Conservation (phyloP, 2,797 vertebrate species). For the Myotis vivesi region DNA sequence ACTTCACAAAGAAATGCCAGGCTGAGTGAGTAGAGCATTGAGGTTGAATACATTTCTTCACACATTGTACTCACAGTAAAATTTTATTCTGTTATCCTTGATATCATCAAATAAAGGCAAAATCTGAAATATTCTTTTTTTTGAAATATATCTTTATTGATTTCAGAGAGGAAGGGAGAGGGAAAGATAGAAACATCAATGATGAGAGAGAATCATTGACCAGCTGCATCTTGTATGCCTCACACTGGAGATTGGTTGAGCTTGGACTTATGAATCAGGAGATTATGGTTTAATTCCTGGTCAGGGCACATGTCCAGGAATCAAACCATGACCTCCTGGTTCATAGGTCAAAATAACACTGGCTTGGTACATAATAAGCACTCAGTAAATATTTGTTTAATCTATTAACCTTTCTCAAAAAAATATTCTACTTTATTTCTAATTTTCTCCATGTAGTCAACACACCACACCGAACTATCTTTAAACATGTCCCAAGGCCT, state of each 20-base stretch:
- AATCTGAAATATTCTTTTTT: not conserved
- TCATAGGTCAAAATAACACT: not conserved
- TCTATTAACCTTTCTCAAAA: not conserved
- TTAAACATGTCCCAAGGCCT: not conserved
- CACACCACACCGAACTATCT: not conserved
- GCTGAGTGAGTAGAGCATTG: constrained; percentile 52
- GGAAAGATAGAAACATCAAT: too few relatives aligned
- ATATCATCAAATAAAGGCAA: constrained; percentile 43
- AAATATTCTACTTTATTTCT: not conserved
- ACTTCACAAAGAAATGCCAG: constrained; percentile 78
- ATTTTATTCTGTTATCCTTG: constrained; percentile 54
- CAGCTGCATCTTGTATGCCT: too few relatives aligned
- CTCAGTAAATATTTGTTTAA: constrained; percentile 1
- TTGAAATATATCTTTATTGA: too few relatives aligned
- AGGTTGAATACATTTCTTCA: constrained; percentile 63
- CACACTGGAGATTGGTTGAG: too few relatives aligned
- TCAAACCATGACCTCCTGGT: too few relatives aligned
- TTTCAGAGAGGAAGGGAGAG: too few relatives aligned
- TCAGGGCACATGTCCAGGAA: too few relatives aligned
- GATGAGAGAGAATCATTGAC: too few relatives aligned
- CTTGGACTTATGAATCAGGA: too few relatives aligned
- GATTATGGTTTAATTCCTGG: too few relatives aligned
- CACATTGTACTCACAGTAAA: constrained; percentile 49
- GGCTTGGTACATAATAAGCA: not conserved
- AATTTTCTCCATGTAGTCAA: not conserved